Base-by-base conservation (phyloP, 2,888 invertebrate species). In the Caenorhabditis virilis region DNA sequence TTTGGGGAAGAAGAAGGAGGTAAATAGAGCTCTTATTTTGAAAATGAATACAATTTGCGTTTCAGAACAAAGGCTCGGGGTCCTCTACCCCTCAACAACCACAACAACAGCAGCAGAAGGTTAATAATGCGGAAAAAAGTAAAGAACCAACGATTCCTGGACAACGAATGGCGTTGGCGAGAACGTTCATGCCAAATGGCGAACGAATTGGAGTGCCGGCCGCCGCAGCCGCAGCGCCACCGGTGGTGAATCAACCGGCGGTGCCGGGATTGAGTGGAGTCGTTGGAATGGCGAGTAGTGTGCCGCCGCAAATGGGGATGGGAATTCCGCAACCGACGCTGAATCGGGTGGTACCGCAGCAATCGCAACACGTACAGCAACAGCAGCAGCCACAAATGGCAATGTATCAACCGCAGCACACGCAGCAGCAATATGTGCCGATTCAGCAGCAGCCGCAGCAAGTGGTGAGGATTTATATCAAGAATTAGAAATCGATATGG, bases 101-200 rank as follows among this genome's bases (percentile, higher is more conserved):
- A 36, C 7, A 38, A 11, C 18, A n/a, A n/a, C n/a, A n/a, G n/a
- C n/a, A n/a, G n/a, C n/a, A n/a, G n/a, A n/a, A n/a, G n/a, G n/a
- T n/a, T n/a, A n/a, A n/a, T n/a, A n/a, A n/a, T n/a, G n/a, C n/a
- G n/a, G n/a, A n/a, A 9, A 22, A 46, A 30, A 35, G 41, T 15
- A n/a, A 18, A 18, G 33, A 33, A 18, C 48, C 52, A 6, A 58
- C 56, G 13, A 45, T 61, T 26, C 69, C 69, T 5, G 69, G 69
- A 25, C 69, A 69, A 39, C 55, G 49, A 49, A 65, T 69, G 59
- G 52, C 59, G 7, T 35, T 69, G 25, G 47, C 47, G 7, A 16
- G 69, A 39, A 69, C 69, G 11, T 51, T 66, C 30, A 35, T 63
- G 15, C 69, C 69, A 1, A 60, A 58, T 47, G 69, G 69, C 15